Base-by-base conservation (phyloP, 2,797 vertebrate species). In the Argya squamiceps region DNA sequence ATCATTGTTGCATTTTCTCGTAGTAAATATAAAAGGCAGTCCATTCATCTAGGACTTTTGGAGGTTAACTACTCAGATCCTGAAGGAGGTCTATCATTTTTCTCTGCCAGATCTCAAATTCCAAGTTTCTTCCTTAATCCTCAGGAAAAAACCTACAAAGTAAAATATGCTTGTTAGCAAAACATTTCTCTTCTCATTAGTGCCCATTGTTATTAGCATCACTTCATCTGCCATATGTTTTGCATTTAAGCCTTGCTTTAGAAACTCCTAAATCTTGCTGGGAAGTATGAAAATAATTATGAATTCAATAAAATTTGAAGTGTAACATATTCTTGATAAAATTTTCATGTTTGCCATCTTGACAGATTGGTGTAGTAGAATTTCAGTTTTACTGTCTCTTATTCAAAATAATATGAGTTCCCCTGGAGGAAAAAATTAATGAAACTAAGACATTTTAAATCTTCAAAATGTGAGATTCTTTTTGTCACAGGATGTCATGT, bases 401-500 rank as follows among this genome's bases (percentile, higher is more conserved):
- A 14, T 86, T 87, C 21, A 30, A 69, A 87, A 82, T 56, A 73
- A 69, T 16, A 30, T 89, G 64, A 88, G 7, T 17, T 83, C 18
- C 49, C 68, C 47, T 85, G 67, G 53, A 80, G 46, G 26, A 87
- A 91, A 59, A 87, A 85, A 80, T 37, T 70, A 83, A 80, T 68
- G 64, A 80, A 94, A 71, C 7, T 9, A 37, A 91, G 53, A 44
- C 10, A 37, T 73, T 73, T 95, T 74, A 80, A 87, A 47, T 91
- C 39, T 80, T 68, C 24, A 87, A 80, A 89, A 53, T 75, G 10
- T 70, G 60, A 74, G 47, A 43, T 60, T 64, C 92, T 76, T 92
- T 70, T 88, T 87, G 74, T 70, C 60, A 77, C 92, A 89, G 81
- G 81, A 87, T 96, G 46, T 92, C 91, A 92, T 68, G 65, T 80